Evolutionary conservation across 2,888 invertebrate species (phyloP).

Genomic region (Tinea trinotella): DNA sequence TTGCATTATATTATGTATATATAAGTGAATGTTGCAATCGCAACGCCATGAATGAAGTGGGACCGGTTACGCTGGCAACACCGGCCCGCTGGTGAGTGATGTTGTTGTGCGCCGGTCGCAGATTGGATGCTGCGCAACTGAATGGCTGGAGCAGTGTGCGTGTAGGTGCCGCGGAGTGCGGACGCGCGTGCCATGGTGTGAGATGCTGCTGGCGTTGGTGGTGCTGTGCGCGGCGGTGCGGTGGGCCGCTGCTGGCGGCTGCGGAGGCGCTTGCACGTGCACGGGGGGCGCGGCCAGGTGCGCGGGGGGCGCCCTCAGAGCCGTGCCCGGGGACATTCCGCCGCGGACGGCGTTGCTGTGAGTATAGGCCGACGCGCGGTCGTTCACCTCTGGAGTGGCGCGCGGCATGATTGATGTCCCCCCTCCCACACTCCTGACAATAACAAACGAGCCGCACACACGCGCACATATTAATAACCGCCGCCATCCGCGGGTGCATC

Average conservation of each 20-base stretch:
- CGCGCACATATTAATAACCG: not conserved
- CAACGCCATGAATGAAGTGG: not conserved
- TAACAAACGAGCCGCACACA: not conserved
- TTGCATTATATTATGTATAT: too few relatives aligned
- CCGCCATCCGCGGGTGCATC: not conserved
- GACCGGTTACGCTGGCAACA: not conserved
- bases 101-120: too few relatives aligned
- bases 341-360: not conserved
- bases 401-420: not conserved
- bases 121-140: not conserved
- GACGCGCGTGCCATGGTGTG: not conserved
- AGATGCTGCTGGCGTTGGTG: not conserved
- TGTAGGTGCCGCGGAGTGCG: not conserved
- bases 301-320: not conserved
- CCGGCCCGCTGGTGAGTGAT: not conserved
- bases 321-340: conserved; percentile 1
- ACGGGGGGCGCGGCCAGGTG: not conserved
- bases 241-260: too few relatives aligned
- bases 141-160: not conserved
- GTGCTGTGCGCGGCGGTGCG: not conserved
- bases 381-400: too few relatives aligned
- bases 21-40: not conserved
- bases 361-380: not conserved
- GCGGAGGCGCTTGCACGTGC: not conserved
- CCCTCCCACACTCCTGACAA: not conserved